Evolutionary conservation across 2,888 invertebrate genomes (phyloP).

Genomic region (Dendrolimus pini): DNA sequence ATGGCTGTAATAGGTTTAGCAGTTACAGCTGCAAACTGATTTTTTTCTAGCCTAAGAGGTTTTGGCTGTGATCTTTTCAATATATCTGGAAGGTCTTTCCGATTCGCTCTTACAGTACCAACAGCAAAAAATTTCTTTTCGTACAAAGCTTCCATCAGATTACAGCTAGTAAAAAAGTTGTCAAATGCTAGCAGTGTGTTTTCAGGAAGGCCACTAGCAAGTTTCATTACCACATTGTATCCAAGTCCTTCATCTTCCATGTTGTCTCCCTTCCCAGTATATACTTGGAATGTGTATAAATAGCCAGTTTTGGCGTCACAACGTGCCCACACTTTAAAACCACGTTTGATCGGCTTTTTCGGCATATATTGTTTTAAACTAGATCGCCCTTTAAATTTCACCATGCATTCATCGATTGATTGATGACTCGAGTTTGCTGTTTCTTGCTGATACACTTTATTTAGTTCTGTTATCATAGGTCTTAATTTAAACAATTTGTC

Average conservation of each 20-base stretch:
- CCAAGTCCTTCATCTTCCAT: constrained; percentile 17
- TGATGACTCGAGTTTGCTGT: constrained; percentile 13
- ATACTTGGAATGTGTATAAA: constrained; percentile 20
- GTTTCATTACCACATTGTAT: constrained; percentile 17
- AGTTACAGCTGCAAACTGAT: constrained; percentile 22
- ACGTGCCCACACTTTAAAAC: constrained; percentile 20
- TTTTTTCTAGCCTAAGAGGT: constrained; percentile 20
- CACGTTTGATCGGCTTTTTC: constrained; percentile 18
- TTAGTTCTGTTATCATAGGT: constrained; percentile 17
- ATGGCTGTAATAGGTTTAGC: constrained; percentile 22
- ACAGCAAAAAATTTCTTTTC: constrained; percentile 22
- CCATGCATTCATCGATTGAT: constrained; percentile 24
- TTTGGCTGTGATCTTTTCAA: constrained; percentile 20
- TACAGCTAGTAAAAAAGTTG: constrained; percentile 25
- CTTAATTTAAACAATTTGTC: constrained; percentile 23
- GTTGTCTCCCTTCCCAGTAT: constrained; percentile 20
- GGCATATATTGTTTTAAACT: constrained; percentile 23
- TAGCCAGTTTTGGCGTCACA: constrained; percentile 19
- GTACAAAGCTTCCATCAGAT: constrained; percentile 15
- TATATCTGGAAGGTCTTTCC: constrained; percentile 22
- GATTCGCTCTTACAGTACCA: constrained; percentile 23
- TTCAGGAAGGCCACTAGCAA: constrained; percentile 15
- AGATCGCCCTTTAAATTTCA: constrained; percentile 24
- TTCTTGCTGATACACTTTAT: constrained; percentile 16
- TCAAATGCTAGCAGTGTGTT: constrained; percentile 28